phyloP scores from a whole-genome alignment of 2,888 invertebrate species.

The Drosophila vallismaia region DNA sequence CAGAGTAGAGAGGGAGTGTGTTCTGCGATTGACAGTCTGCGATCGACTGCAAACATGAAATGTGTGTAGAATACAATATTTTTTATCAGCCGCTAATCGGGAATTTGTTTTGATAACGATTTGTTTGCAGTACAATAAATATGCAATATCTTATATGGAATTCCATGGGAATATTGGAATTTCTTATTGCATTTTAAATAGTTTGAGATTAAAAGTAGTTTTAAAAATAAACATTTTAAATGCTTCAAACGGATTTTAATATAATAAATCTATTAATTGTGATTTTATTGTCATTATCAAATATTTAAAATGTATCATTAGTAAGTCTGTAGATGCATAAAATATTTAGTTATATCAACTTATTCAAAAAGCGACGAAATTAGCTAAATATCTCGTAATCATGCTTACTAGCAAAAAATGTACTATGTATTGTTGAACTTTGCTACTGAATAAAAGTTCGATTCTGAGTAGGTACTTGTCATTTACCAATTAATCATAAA shows the following conservation, averaged over 20 bases:
- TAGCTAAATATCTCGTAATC: not conserved
- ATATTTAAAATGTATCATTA: too few relatives aligned
- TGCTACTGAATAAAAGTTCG: not conserved
- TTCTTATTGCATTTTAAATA: too few relatives aligned
- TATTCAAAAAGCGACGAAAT: too few relatives aligned
- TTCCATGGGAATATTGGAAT: too few relatives aligned
- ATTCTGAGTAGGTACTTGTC: not conserved
- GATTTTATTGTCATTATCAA: too few relatives aligned
- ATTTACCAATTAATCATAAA: not conserved
- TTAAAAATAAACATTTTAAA: too few relatives aligned
- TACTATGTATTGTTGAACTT: not conserved
- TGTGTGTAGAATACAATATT: not conserved
- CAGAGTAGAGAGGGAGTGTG: not conserved
- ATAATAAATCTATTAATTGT: too few relatives aligned
- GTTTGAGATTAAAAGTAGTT: too few relatives aligned
- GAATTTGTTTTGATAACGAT: not conserved
- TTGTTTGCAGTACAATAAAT: not conserved
- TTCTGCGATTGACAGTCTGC: slow-evolving; percentile 6
- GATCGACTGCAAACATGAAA: slow-evolving; percentile 30
- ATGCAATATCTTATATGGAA: too few relatives aligned
- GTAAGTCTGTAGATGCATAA: too few relatives aligned
- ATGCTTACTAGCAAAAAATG: not conserved
- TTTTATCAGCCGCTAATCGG: not conserved
- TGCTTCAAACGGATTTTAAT: too few relatives aligned
- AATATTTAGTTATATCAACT: too few relatives aligned